Evolutionary conservation across 2,113 vertebrate species (phyloP).

Genomic region (Thermophis baileyi): DNA sequence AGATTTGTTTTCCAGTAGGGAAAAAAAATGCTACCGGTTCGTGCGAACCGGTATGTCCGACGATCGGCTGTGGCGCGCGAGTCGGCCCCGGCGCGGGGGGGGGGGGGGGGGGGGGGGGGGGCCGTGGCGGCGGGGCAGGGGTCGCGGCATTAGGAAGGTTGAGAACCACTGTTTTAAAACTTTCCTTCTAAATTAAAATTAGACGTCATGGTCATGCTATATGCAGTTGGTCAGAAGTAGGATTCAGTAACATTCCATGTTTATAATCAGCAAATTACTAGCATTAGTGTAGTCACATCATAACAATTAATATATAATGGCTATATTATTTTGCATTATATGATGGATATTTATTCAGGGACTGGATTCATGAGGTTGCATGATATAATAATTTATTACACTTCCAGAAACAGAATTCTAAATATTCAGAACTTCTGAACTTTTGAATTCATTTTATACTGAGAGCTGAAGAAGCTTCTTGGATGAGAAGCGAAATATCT

Average conservation of each 20-base stretch:
- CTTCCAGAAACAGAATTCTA: not conserved
- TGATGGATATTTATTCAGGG: not conserved
- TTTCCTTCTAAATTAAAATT: not conserved
- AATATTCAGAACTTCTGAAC: not conserved
- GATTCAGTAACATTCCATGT: not conserved
- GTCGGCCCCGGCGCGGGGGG: no score
- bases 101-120: no score
- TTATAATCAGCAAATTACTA: not conserved
- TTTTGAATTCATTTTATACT: not conserved
- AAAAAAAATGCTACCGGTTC: no score
- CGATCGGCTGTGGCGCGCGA: no score
- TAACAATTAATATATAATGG: not conserved
- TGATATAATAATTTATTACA: not conserved
- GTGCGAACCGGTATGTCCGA: no score
- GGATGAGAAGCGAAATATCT: no score
- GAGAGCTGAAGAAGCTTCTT: not conserved
- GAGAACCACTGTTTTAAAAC: no score
- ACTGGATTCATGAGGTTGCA: not conserved
- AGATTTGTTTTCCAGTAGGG: no score
- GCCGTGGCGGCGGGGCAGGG: no score
- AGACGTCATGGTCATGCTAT: not conserved
- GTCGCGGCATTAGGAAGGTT: no score
- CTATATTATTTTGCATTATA: not conserved
- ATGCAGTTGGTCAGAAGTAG: not conserved
- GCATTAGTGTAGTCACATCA: not conserved